Evolutionary conservation across 2,113 vertebrate species (phyloP).

Genomic region (Brienomyrus brachyistius): DNA sequence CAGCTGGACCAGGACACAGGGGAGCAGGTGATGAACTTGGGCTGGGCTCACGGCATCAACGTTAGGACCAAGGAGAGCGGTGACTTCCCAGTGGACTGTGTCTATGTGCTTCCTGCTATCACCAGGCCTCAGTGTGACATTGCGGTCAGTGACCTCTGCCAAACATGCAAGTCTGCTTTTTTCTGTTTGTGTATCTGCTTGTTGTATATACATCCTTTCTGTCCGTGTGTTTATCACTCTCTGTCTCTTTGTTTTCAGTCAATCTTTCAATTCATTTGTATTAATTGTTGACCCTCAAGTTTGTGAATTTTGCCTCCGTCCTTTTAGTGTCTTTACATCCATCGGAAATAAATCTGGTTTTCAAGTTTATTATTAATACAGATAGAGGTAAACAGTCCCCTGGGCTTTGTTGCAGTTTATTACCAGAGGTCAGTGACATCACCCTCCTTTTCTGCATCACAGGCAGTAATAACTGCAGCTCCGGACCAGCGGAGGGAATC

Average conservation of each 20-base stretch:
- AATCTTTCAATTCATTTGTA: background rate
- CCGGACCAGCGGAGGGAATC: conserved; percentile 87
- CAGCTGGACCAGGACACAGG: conserved; percentile 88
- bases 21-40: conserved; percentile 85
- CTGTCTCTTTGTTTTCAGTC: background rate
- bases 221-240: background rate
- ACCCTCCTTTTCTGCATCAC: background rate
- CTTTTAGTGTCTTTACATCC: background rate
- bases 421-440: background rate
- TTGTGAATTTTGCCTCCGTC: background rate
- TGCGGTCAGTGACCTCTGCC: conserved; percentile 62
- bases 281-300: background rate
- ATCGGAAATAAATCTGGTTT: background rate
- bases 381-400: background rate
- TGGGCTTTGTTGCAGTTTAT: background rate
- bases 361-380: background rate
- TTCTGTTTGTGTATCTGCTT: conserved; percentile 17
- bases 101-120: conserved; percentile 85
- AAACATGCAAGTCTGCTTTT: background rate
- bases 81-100: conserved; percentile 87
- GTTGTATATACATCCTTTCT: background rate
- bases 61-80: conserved; percentile 84
- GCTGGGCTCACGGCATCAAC: conserved; percentile 86
- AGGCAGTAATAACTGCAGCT: conserved; percentile 93
- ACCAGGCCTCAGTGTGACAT: conserved; percentile 76